Percentiles rank a stretch among this genome's conserved stretches.
Conservation (phyloP, 2,113 vertebrate genomes). For the Sander vitreus region DNA sequence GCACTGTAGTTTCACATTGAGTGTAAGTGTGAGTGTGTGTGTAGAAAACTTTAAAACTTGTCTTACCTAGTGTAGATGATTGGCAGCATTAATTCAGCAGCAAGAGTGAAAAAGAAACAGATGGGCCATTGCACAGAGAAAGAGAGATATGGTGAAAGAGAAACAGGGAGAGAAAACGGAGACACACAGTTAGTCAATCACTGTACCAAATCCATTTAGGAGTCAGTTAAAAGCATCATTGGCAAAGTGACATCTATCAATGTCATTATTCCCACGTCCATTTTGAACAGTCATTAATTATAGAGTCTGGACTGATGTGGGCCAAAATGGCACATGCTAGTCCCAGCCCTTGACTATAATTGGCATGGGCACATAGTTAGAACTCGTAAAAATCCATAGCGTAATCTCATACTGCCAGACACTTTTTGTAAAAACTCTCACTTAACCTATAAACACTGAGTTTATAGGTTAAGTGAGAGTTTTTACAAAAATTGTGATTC, state of each 20-base stretch:
- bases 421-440: conserved; percentile 39
- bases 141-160: conserved; percentile 26
- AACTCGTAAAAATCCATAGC: background rate
- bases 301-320: conserved; percentile 56
- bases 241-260: conserved; percentile 76
- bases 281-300: conserved; percentile 77
- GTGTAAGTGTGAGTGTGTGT: background rate
- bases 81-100: conserved; percentile 21
- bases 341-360: conserved; percentile 65
- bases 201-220: conserved; percentile 57
- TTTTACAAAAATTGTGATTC: background rate
- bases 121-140: background rate
- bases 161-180: conserved; percentile 30
- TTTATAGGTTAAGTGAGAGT: no score
- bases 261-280: conserved; percentile 68
- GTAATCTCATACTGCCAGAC: conserved; percentile 33
- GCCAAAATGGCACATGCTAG: conserved; percentile 59
- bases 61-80: conserved; percentile 69
- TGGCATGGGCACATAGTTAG: conserved; percentile 52
- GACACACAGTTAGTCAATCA: conserved; percentile 65
- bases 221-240: conserved; percentile 65
- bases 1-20: background rate
- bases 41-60: conserved; percentile 20
- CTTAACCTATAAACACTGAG: conserved; percentile 18
- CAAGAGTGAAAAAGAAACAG: conserved; percentile 15